Percentiles rank a stretch among this genome's conserved stretches.
Conservation (phyloP, 92 coral and sea anemone species). For the Virgularia gustaviana region DNA sequence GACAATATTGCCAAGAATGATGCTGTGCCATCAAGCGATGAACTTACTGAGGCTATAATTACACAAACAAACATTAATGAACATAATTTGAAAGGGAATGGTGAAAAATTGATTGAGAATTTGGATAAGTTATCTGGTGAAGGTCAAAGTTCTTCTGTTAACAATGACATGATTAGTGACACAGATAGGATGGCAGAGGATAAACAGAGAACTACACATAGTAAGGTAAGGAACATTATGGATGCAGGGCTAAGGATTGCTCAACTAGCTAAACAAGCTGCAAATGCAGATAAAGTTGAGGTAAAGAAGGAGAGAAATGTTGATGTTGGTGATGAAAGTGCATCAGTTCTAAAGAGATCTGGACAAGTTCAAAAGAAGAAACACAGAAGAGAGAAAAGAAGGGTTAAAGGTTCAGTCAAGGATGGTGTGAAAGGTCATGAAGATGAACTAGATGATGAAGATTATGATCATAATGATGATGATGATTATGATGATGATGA, state of each 20-base stretch:
- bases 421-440: too few species aligned
- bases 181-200: not conserved
- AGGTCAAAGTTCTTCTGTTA: slow-evolving; percentile 7
- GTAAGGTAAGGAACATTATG: not conserved
- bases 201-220: not conserved
- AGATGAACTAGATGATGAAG: too few species aligned
- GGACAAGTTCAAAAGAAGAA: too few species aligned
- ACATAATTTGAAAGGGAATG: too few species aligned
- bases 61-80: not conserved
- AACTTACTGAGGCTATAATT: not conserved
- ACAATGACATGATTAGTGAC: not conserved
- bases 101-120: too few species aligned
- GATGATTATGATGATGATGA: too few species aligned
- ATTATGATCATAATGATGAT: too few species aligned
- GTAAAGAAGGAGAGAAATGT: not conserved
- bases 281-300: slow-evolving; percentile 26
- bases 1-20: not conserved
- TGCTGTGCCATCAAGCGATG: not conserved
- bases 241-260: slow-evolving; percentile 14
- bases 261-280: slow-evolving; percentile 5
- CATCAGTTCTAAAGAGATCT: not conserved
- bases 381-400: too few species aligned
- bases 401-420: too few species aligned
- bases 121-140: too few species aligned
- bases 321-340: not conserved